These are phyloP conservation scores for Ametastegia equiseti DNA, from an alignment of 2,888 invertebrate genomes.

Conservation along the genomic window DNA sequence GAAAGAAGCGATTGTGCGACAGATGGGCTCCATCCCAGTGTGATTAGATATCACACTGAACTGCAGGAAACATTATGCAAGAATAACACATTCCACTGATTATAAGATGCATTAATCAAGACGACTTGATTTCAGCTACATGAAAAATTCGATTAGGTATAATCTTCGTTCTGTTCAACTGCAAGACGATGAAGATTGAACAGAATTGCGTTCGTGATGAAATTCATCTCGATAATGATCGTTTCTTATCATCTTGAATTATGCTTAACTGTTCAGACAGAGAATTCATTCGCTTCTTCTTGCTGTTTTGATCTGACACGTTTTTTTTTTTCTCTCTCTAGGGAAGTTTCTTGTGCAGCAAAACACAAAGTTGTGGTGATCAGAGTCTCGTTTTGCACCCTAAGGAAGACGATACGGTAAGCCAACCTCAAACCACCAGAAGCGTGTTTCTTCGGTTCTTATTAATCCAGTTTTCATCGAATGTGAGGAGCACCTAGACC, in stretches of 20 bases:
- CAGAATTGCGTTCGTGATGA: too few relatives aligned
- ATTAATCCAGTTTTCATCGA: conserved; percentile 10
- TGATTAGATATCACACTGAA: conserved; percentile 2
- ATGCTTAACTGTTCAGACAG: too few relatives aligned
- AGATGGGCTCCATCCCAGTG: neutral
- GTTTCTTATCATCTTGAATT: too few relatives aligned
- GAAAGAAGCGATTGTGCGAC: conserved; percentile 5
- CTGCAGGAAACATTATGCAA: conserved; percentile 12
- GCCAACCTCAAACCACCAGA: conserved; percentile 13
- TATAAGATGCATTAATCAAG: neutral
- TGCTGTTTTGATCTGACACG: too few relatives aligned
- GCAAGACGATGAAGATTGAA: too few relatives aligned
- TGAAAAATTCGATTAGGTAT: too few relatives aligned
- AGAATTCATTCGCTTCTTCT: too few relatives aligned
- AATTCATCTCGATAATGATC: too few relatives aligned
- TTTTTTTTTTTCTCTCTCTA: neutral
- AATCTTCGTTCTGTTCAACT: too few relatives aligned
- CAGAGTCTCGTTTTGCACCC: conserved; percentile 5
- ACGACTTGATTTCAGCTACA: too few relatives aligned
- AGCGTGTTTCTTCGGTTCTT: conserved; percentile 21
- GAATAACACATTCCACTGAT: neutral
- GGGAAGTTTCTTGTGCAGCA: neutral
- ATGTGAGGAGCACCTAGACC: neutral
- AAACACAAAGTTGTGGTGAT: conserved; percentile 4
- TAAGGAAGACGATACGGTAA: conserved; percentile 5